A percentile compares a stretch with the other conserved stretches of the same genome.
Evolutionary conservation across 2,888 invertebrate species (phyloP).

Genomic region (Sclerodermus sp.): DNA sequence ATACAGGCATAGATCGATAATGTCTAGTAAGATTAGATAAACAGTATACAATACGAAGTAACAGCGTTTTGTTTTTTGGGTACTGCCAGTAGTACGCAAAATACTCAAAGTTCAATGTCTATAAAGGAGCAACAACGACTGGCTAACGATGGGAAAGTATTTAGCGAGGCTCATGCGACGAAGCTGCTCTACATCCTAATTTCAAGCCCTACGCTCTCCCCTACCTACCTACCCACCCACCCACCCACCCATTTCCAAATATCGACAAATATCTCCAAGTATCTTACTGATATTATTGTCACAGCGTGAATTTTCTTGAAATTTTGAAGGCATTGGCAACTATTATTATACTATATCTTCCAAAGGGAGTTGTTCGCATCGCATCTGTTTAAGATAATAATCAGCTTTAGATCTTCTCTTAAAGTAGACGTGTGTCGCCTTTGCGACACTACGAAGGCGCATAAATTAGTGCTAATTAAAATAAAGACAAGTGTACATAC

Average conservation of each 20-base stretch:
- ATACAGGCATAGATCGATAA: not conserved
- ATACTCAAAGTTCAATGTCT: not conserved
- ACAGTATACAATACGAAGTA: not conserved
- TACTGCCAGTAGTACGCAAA: conserved; percentile 13
- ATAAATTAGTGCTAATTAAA: conserved; percentile 25
- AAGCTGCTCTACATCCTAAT: not conserved
- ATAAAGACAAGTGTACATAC: conserved; percentile 36
- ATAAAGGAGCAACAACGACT: conserved; percentile 2
- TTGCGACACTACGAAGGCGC: conserved; percentile 2
- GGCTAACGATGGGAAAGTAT: not conserved
- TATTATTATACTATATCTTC: conserved; percentile 17
- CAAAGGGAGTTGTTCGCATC: conserved; percentile 11
- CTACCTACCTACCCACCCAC: conserved; percentile 17
- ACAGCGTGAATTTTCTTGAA: conserved; percentile 23
- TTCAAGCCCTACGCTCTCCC: too few species aligned
- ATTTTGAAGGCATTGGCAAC: conserved; percentile 54
- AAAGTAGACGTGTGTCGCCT: conserved; percentile 12
- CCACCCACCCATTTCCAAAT: not conserved
- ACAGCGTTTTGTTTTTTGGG: conserved; percentile 2
- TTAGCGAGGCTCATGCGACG: not conserved
- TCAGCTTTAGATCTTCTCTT: conserved; percentile 19
- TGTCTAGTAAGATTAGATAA: not conserved
- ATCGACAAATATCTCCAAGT: conserved; percentile 31
- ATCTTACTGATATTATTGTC: conserved; percentile 35
- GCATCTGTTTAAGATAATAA: conserved; percentile 9